Evolutionary conservation across 2,888 invertebrate genomes (phyloP).

Genomic region (Sminthurides aquaticus): DNA sequence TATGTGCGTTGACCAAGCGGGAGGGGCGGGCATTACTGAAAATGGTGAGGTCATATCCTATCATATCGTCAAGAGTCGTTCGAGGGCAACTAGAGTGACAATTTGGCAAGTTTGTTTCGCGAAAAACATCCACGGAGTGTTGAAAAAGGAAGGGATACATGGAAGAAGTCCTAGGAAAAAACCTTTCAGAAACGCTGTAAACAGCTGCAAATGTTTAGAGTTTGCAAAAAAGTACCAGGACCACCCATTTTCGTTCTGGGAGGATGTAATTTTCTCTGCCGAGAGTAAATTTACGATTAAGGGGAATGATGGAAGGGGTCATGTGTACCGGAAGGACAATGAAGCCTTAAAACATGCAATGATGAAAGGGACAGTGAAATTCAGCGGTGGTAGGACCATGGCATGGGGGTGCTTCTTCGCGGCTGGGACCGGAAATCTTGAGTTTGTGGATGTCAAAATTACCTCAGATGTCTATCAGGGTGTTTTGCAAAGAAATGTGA

Average conservation of each 20-base stretch:
- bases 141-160: no score
- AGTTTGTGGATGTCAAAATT: background rate
- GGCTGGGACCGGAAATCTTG: background rate
- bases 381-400: background rate
- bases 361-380: background rate
- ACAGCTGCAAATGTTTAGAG: background rate
- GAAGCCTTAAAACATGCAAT: background rate
- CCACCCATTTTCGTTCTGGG: background rate
- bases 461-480: background rate
- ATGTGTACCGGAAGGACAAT: background rate
- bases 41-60: no score
- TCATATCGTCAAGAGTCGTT: no score
- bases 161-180: background rate
- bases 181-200: background rate
- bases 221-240: background rate
- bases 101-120: no score
- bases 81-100: no score
- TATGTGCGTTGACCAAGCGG: no score
- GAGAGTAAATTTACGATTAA: background rate
- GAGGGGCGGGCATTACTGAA: no score
- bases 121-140: no score
- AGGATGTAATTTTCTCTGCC: background rate
- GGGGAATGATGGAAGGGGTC: background rate
- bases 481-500: background rate
- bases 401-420: background rate